Evolutionary conservation across 2,888 invertebrate genomes (phyloP).

Genomic region (Coremacera marginata): DNA sequence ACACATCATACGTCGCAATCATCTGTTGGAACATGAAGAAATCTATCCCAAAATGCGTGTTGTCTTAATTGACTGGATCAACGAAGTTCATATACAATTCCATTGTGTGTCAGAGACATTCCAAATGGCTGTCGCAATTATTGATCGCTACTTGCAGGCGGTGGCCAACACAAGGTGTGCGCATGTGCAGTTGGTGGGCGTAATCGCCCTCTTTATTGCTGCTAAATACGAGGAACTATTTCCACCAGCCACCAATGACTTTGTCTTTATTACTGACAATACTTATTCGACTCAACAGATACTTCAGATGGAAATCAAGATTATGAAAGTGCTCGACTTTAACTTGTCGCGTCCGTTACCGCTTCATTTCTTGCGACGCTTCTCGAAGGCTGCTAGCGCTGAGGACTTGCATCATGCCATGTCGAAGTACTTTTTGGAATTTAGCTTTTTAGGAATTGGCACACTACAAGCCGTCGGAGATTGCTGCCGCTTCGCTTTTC

Average conservation of each 20-base stretch:
- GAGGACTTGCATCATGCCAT: constrained; percentile 79
- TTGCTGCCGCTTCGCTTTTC: constrained; percentile 66
- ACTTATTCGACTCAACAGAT: constrained; percentile 85
- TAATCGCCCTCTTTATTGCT: constrained; percentile 90
- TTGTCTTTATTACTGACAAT: constrained; percentile 91
- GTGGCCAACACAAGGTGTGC: constrained; percentile 75
- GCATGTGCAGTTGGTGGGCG: constrained; percentile 88
- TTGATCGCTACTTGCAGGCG: constrained; percentile 85
- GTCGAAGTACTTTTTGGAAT: constrained; percentile 92
- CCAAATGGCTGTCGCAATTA: constrained; percentile 86
- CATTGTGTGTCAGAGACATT: constrained; percentile 89
- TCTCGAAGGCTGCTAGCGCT: constrained; percentile 73
- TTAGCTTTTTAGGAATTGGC: constrained; percentile 84
- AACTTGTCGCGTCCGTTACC: constrained; percentile 88
- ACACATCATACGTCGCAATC: constrained; percentile 76
- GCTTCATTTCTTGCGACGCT: constrained; percentile 89
- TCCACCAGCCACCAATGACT: constrained; percentile 87
- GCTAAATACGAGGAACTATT: constrained; percentile 96
- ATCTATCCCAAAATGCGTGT: constrained; percentile 89
- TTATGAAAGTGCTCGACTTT: constrained; percentile 82
- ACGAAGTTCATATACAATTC: constrained; percentile 91
- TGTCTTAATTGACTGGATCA: constrained; percentile 93
- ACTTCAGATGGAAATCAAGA: constrained; percentile 84
- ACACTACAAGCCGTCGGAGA: constrained; percentile 83
- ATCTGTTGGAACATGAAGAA: constrained; percentile 76